Conservation (phyloP, 2,113 vertebrate species). For the Odontophorus gujanensis region DNA sequence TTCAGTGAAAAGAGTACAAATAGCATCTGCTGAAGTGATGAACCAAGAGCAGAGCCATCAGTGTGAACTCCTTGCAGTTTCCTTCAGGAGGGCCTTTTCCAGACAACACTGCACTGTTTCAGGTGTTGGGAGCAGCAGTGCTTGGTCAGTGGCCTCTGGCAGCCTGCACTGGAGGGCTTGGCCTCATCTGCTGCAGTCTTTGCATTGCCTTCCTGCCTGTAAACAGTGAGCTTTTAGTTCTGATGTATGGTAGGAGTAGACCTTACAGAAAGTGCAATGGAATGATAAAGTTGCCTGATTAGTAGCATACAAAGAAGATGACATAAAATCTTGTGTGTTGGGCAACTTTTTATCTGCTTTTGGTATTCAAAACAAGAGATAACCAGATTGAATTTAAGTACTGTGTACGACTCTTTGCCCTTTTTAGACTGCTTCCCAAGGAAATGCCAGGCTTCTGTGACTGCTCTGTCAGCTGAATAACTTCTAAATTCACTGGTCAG, state of each 20-base stretch:
- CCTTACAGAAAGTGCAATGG: neutral
- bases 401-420: conserved; percentile 21
- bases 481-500: conserved; percentile 15
- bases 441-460: conserved; percentile 10
- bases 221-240: conserved; percentile 31
- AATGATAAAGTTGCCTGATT: neutral
- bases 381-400: neutral
- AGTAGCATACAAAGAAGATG: neutral
- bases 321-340: neutral
- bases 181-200: neutral
- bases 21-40: conserved; percentile 23
- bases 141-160: neutral
- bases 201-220: conserved; percentile 41
- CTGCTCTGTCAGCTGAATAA: conserved; percentile 7
- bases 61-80: neutral
- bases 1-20: neutral
- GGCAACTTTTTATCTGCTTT: conserved; percentile 48
- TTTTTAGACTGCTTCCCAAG: conserved; percentile 21
- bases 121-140: neutral
- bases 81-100: neutral
- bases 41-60: neutral
- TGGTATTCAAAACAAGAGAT: neutral
- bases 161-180: neutral
- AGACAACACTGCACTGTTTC: neutral
- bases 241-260: neutral